Percentiles rank a stretch among this genome's conserved stretches.
These are phyloP conservation scores for Stenchaetothrips biformis DNA, from an alignment of 2,888 invertebrate genomes.

Conservation along the genomic window DNA sequence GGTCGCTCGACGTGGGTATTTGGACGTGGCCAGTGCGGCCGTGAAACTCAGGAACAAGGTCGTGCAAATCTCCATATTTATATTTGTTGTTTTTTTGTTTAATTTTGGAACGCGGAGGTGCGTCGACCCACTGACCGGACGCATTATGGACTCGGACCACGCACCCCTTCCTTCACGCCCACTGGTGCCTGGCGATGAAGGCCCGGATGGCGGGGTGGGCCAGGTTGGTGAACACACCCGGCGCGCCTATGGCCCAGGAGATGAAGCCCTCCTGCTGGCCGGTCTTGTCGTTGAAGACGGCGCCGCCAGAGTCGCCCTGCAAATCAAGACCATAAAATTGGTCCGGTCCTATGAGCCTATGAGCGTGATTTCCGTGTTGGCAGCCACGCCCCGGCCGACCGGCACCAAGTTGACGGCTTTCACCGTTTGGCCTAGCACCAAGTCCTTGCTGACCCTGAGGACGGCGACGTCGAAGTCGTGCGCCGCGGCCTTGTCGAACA, in stretches of 20 bases:
- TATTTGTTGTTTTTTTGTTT: too few relatives aligned
- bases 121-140: too few relatives aligned
- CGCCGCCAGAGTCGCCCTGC: conserved; percentile 7
- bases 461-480: background rate
- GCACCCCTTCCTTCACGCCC: background rate
- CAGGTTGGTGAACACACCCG: background rate
- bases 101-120: too few relatives aligned
- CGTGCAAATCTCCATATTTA: too few relatives aligned
- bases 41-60: too few relatives aligned
- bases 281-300: background rate
- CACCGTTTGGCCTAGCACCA: background rate
- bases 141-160: too few relatives aligned
- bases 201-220: background rate
- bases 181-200: background rate
- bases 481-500: background rate
- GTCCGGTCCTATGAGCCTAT: too few relatives aligned
- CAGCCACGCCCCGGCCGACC: background rate
- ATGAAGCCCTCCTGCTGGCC: background rate
- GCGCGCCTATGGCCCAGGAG: background rate
- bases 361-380: background rate
- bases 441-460: background rate
- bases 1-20: too few relatives aligned
- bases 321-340: too few relatives aligned
- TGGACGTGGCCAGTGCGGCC: too few relatives aligned
- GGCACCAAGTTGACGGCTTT: background rate